Evolutionary conservation across 1,140 invertebrate genomes (phyloP), one percentile per base, ranked within the genome.

Genomic region (Ceratina calcarata): DNA sequence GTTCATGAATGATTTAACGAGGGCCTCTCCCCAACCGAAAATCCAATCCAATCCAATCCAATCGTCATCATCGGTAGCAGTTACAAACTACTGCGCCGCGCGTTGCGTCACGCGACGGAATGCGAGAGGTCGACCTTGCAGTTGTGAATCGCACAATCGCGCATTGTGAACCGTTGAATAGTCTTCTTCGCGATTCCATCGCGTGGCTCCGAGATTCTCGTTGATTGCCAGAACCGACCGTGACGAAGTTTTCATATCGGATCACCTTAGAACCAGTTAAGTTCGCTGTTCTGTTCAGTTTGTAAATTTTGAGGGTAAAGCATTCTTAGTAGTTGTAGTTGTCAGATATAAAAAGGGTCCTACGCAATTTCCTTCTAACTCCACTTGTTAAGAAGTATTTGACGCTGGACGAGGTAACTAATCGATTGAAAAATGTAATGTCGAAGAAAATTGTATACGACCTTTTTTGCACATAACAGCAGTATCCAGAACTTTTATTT

Each of bases 61-160:
- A 72, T 85, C 70, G 64, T 32, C 78, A 51, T 55, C 57, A 45
- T 45, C 37, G 80, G 32, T 74, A 58, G 70, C 78, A 62, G 37
- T 45, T 45, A 45, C 37, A 45, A 45, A 78, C 71, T 78, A 68
- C 57, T 55, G 27, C 64, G 49, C 0, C 27, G 20, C n/a, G 37
- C 53, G 37, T 81, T 86, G 60, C 83, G 82, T 80, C 66, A 73
- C 20, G 60, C 24, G 15, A 7, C 27, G 67, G 80, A 88, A 88
- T 83, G 79, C 62, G 53, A 71, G 72, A 81, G 71, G 70, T 76
- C 68, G 80, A 83, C 67, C 74, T 83, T 88, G 81, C 72, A 37
- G 82, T 49, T 45, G 37, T 45, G 37, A 45, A 45, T 45, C 22
- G 68, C 45, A 79, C 68, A 86, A 82, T 85, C 67, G 62, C 16